A percentile compares a stretch with the other conserved stretches of the same genome.
These are phyloP conservation scores for Drosophila miranda DNA, from an alignment of 1,140 invertebrate species.

Conservation along the genomic window DNA sequence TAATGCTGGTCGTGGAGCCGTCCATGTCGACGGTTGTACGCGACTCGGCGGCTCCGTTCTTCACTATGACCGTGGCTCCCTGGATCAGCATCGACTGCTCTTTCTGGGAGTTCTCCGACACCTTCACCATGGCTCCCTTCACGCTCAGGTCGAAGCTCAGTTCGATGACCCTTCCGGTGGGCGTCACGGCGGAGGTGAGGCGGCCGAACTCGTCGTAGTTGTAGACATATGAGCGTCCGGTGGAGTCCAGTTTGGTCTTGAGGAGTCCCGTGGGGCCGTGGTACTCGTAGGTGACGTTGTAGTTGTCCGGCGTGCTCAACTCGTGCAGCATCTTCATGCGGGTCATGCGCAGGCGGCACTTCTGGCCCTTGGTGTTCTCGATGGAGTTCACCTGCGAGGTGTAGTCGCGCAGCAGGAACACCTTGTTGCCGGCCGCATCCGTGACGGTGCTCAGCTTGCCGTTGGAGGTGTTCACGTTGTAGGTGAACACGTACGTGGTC, in stretches of 20 bases:
- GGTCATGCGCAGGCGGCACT: constrained; percentile 94
- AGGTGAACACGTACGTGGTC: constrained; percentile 95
- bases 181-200: constrained; percentile 93
- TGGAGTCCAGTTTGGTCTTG: constrained; percentile 93
- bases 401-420: constrained; percentile 94
- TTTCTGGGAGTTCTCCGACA: constrained; percentile 91
- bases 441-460: constrained; percentile 96
- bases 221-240: constrained; percentile 95
- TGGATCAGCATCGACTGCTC: constrained; percentile 93
- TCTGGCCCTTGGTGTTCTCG: constrained; percentile 96
- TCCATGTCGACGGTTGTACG: constrained; percentile 91
- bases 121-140: constrained; percentile 93
- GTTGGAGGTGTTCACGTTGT: constrained; percentile 98
- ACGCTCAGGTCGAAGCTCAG: constrained; percentile 93
- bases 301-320: constrained; percentile 94
- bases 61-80: constrained; percentile 91
- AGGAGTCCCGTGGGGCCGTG: constrained; percentile 93
- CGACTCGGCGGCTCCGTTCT: constrained; percentile 90
- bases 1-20: constrained; percentile 90
- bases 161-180: constrained; percentile 94
- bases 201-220: constrained; percentile 97
- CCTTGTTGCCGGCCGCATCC: constrained; percentile 96
- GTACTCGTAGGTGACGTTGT: constrained; percentile 96
- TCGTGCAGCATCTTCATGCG: constrained; percentile 94
- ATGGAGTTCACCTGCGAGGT: constrained; percentile 95